phyloP scores from a whole-genome alignment of 1,140 invertebrate species.

The Zeugodacus cucurbitae region DNA sequence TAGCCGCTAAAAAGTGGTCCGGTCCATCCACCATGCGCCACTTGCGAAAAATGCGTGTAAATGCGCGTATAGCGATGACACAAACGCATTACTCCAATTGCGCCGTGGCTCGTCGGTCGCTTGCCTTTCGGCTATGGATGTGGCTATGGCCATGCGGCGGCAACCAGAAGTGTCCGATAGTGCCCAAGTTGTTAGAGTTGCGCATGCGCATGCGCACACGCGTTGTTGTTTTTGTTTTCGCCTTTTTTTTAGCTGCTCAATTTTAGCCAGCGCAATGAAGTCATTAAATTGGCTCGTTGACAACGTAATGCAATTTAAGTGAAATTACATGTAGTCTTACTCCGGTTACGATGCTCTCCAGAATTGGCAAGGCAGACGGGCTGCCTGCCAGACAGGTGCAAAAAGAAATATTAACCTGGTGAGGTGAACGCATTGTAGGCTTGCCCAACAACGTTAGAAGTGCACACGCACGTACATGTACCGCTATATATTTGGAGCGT shows the following conservation, averaged over 20 bases:
- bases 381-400: not conserved
- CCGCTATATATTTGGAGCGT: not conserved
- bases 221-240: too few relatives aligned
- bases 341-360: constrained; percentile 32
- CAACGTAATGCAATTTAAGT: constrained; percentile 19
- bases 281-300: constrained; percentile 29
- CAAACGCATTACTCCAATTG: not conserved
- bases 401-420: not conserved
- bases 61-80: not conserved
- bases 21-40: not conserved
- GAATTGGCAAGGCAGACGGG: constrained; percentile 20
- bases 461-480: not conserved
- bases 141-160: not conserved
- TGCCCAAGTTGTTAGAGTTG: not conserved
- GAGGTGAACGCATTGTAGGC: not conserved
- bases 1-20: not conserved
- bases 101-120: not conserved
- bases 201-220: constrained; percentile 10
- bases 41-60: constrained; percentile 25
- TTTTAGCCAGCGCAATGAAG: not conserved
- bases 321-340: constrained; percentile 7
- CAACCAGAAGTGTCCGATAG: not conserved
- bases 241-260: not conserved
- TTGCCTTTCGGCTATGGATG: constrained; percentile 26
- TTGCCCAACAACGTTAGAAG: not conserved